Percentiles rank a stretch among this genome's conserved stretches.
Evolutionary conservation across 2,888 invertebrate species (phyloP).

Genomic region (Drosophila melanocephala): DNA sequence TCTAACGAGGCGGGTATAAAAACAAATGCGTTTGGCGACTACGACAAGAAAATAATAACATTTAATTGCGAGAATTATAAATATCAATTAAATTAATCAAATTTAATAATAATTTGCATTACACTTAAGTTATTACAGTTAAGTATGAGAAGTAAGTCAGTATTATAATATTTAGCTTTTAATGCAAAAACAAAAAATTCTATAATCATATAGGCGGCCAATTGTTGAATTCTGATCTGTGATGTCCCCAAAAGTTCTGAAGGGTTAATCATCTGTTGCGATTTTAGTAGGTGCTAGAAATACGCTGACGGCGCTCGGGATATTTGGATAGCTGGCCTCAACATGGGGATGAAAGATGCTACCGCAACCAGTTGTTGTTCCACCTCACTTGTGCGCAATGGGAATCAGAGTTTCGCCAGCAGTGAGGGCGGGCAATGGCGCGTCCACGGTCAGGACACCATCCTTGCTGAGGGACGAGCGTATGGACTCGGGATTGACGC

Average conservation of each 20-base stretch:
- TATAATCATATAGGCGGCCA: conserved; percentile 44
- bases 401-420: conserved; percentile 85
- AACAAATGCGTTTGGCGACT: conserved; percentile 41
- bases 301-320: conserved; percentile 21
- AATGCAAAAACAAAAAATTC: conserved; percentile 47
- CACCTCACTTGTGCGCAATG: conserved; percentile 84
- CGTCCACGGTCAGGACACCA: conserved; percentile 98
- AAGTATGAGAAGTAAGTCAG: conserved; percentile 81
- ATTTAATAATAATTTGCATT: conserved; percentile 80
- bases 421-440: conserved; percentile 93
- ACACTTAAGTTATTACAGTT: conserved; percentile 76
- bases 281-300: conserved; percentile 51
- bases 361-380: conserved; percentile 7
- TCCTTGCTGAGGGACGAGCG: conserved; percentile 98
- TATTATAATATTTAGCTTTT: conserved; percentile 70
- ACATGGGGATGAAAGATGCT: conserved; percentile 12
- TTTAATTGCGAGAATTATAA: conserved; percentile 79
- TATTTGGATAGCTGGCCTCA: conserved; percentile 26
- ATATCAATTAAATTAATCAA: conserved; percentile 81
- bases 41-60: conserved; percentile 73
- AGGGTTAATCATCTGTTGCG: conserved; percentile 12
- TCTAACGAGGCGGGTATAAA: background rate
- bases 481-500: conserved; percentile 98
- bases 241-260: background rate
- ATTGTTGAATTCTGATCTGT: conserved; percentile 23